phyloP scores from a whole-genome alignment of 2,797 vertebrate species.

The Phalloptychus januarius region DNA sequence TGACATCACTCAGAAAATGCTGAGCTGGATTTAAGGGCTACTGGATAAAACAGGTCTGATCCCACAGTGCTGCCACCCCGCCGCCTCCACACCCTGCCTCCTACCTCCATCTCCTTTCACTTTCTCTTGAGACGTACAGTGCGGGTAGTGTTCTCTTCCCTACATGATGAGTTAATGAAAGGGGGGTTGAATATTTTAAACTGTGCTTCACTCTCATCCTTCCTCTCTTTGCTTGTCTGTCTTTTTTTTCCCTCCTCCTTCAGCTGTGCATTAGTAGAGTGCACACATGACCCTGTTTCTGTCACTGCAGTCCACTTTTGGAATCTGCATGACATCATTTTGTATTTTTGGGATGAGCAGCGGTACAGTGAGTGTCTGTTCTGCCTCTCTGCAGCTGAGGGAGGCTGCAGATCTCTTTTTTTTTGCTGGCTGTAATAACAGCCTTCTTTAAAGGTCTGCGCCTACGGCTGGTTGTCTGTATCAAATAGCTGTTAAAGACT shows the following conservation, averaged over 20 bases:
- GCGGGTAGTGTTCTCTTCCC: conserved; percentile 69
- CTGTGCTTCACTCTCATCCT: conserved; percentile 65
- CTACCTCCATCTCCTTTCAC: conserved; percentile 2
- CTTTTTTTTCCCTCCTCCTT: conserved; percentile 26
- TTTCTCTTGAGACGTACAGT: conserved; percentile 71
- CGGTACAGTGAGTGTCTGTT: conserved; percentile 48
- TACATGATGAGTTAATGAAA: conserved; percentile 79
- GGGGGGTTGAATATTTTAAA: conserved; percentile 83
- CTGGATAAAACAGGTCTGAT: conserved; percentile 67
- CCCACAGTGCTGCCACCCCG: conserved; percentile 51
- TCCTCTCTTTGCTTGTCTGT: conserved; percentile 40
- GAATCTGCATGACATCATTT: conserved; percentile 76
- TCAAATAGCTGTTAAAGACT: conserved; percentile 13
- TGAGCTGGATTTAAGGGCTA: conserved; percentile 76
- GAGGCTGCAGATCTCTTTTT: conserved; percentile 34
- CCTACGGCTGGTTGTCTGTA: conserved; percentile 26
- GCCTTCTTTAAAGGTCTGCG: conserved; percentile 21
- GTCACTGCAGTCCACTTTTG: conserved; percentile 73
- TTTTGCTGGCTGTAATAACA: conserved; percentile 28
- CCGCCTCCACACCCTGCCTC: conserved; percentile 26
- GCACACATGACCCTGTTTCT: conserved; percentile 78
- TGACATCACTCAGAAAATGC: conserved; percentile 80
- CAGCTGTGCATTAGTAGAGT: conserved; percentile 76
- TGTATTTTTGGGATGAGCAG: conserved; percentile 73
- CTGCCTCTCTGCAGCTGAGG: conserved; percentile 38